A percentile compares a stretch with the other conserved stretches of the same genome.
Evolutionary conservation across 2,113 vertebrate genomes (phyloP).

Genomic region (Xenotilapia caudafasciata): DNA sequence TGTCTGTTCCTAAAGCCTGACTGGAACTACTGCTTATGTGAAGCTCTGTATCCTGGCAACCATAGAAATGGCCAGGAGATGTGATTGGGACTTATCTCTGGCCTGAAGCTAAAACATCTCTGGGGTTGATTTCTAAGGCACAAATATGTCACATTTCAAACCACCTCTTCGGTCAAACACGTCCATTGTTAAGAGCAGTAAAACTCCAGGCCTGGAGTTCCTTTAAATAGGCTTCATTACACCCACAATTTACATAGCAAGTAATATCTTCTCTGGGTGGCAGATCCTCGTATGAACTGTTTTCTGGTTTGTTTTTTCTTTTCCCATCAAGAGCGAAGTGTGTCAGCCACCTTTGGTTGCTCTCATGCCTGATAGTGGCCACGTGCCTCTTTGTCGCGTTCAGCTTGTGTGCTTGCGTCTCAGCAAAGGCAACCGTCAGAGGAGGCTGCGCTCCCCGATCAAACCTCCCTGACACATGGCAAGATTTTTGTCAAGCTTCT

Average conservation of each 20-base stretch:
- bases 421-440: neutral
- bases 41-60: slow-evolving; percentile 50
- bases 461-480: slow-evolving; percentile 7
- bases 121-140: slow-evolving; percentile 21
- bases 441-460: neutral
- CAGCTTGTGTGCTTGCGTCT: neutral
- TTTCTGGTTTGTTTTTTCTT: neutral
- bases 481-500: slow-evolving; percentile 23
- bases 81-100: slow-evolving; percentile 19
- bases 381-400: neutral
- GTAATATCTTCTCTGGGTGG: neutral
- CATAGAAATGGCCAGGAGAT: slow-evolving; percentile 8
- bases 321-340: neutral
- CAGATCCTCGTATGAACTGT: neutral
- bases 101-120: slow-evolving; percentile 30
- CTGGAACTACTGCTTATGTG: neutral
- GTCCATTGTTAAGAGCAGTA: neutral
- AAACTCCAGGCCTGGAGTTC: neutral
- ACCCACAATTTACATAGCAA: neutral
- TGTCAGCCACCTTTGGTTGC: neutral
- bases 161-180: neutral
- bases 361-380: neutral
- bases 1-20: neutral
- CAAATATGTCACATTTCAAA: slow-evolving; percentile 33
- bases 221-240: neutral